phyloP scores from a whole-genome alignment of 2,888 invertebrate genomes.

The Noctuana brunneofusca region DNA sequence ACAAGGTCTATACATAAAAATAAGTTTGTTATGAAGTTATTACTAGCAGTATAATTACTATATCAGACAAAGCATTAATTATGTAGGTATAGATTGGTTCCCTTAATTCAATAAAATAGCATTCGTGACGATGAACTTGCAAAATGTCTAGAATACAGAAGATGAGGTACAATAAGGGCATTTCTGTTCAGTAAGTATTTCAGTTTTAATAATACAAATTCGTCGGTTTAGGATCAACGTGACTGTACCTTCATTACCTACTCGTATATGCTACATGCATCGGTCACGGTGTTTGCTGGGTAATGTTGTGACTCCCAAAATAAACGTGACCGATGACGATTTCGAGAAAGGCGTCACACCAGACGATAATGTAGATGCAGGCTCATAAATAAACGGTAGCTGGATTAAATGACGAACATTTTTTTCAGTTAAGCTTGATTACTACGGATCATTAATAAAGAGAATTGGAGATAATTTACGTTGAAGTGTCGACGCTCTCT shows the following conservation, averaged over 20 bases:
- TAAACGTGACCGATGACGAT: slow-evolving; percentile 69
- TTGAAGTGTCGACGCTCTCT: slow-evolving; percentile 19
- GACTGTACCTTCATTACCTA: slow-evolving; percentile 30
- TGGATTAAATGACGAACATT: slow-evolving; percentile 56
- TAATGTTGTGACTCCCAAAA: slow-evolving; percentile 61
- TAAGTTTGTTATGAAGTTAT: neutral
- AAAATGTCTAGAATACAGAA: no score
- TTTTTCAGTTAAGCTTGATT: slow-evolving; percentile 54
- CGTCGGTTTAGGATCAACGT: slow-evolving; percentile 18
- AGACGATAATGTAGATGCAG: slow-evolving; percentile 56
- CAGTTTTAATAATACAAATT: slow-evolving; percentile 6
- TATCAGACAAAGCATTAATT: neutral
- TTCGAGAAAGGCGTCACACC: slow-evolving; percentile 67
- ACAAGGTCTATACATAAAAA: neutral
- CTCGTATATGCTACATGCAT: slow-evolving; percentile 22
- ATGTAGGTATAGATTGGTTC: neutral
- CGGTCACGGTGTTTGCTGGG: slow-evolving; percentile 38
- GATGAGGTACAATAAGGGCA: no score
- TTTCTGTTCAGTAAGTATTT: neutral
- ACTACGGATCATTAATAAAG: slow-evolving; percentile 52
- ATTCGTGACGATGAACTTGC: no score
- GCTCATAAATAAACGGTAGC: slow-evolving; percentile 55
- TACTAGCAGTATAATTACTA: no score
- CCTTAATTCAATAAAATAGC: neutral
- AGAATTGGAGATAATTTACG: slow-evolving; percentile 33